Conservation (phyloP, 2,113 vertebrate genomes). For the Oophaga pumilio region DNA sequence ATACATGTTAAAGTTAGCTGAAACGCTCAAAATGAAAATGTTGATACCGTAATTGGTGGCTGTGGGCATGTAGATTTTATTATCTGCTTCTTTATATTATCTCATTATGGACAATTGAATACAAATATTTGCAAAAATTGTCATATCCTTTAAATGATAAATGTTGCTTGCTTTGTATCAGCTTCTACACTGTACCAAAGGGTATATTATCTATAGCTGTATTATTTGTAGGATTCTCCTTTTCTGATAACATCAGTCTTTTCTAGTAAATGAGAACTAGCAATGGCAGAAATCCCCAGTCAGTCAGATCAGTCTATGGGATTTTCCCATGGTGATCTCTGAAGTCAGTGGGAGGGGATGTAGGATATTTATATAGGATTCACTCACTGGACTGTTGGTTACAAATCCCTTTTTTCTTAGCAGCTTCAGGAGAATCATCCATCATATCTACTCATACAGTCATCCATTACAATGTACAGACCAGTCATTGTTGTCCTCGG, state of each 20-base stretch:
- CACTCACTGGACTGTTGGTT: not conserved
- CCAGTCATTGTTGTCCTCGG: not conserved
- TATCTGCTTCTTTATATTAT: no score
- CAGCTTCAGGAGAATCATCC: accelerated
- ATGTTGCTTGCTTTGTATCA: no score
- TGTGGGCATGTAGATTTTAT: no score
- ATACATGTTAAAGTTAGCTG: no score
- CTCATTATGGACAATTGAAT: no score
- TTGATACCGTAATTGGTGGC: no score
- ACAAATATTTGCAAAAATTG: no score
- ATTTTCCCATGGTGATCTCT: conserved; percentile 2
- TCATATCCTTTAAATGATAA: no score
- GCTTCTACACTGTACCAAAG: no score
- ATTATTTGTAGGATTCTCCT: no score
- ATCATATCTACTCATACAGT: not conserved
- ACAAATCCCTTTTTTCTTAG: not conserved
- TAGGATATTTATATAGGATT: conserved; percentile 13
- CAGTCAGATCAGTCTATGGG: not conserved
- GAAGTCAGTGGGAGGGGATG: not conserved
- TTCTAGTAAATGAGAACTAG: conserved; percentile 12
- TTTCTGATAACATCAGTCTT: not conserved
- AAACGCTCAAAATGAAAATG: no score
- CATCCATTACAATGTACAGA: not conserved
- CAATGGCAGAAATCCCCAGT: not conserved
- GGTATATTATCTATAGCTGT: no score